Evolutionary conservation across 2,113 vertebrate species (phyloP).

Genomic region (Arvicanthis niloticus): DNA sequence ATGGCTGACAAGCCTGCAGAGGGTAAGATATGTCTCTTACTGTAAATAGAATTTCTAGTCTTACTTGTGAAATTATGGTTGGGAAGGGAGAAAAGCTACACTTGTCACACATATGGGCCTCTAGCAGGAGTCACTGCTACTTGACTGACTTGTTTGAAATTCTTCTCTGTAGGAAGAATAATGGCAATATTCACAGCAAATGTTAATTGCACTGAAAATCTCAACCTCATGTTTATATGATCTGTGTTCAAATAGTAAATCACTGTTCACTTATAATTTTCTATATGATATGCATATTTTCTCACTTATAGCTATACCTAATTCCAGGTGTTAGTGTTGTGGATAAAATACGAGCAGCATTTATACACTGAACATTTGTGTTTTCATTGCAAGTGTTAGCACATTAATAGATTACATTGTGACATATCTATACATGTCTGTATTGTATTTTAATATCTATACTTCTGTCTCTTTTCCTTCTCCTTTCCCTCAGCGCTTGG

Average conservation of each 20-base stretch:
- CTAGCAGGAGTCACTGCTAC: neutral
- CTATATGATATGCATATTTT: neutral
- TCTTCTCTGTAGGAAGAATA: neutral
- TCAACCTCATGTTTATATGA: neutral
- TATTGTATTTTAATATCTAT: neutral
- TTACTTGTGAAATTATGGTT: neutral
- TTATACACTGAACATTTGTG: neutral
- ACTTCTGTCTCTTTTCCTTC: neutral
- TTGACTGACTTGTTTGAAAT: neutral
- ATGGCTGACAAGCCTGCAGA: neutral
- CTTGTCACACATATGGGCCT: neutral
- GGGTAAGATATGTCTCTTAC: neutral
- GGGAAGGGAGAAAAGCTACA: neutral
- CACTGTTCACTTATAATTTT: neutral
- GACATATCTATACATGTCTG: neutral
- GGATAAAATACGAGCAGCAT: neutral
- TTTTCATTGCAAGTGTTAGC: neutral
- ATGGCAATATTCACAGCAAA: neutral
- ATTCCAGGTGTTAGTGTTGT: neutral
- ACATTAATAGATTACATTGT: neutral
- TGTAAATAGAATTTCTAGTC: neutral
- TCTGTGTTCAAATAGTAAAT: neutral
- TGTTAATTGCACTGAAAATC: neutral
- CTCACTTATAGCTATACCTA: neutral
- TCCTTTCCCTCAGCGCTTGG: neutral